A percentile compares a stretch with the other conserved stretches of the same genome.
Evolutionary conservation across 2,888 invertebrate species (phyloP).

Genomic region (Antheraea yamamai): DNA sequence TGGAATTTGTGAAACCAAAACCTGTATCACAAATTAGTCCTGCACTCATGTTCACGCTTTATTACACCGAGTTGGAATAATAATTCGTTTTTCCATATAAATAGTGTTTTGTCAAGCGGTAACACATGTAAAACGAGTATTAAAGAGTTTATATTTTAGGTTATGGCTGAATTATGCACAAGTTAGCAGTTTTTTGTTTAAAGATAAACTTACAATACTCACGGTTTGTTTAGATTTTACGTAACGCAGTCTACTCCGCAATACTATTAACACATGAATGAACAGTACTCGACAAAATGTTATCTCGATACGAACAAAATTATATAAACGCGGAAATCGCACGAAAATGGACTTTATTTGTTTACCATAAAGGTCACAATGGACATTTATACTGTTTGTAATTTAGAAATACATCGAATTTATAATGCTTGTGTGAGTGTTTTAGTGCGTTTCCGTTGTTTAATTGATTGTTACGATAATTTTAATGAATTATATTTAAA

Average conservation of each 20-base stretch:
- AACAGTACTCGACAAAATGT: neutral
- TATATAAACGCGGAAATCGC: neutral
- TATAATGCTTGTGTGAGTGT: slow-evolving; percentile 3
- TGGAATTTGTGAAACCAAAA: too few relatives aligned
- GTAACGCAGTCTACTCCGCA: neutral
- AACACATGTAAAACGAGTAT: too few relatives aligned
- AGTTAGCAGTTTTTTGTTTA: neutral
- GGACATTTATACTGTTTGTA: slow-evolving; percentile 9
- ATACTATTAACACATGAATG: neutral
- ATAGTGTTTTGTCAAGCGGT: too few relatives aligned
- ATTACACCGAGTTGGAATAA: too few relatives aligned
- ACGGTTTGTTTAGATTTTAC: neutral
- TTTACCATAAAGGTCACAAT: neutral
- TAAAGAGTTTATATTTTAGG: too few relatives aligned
- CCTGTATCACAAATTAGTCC: too few relatives aligned
- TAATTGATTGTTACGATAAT: neutral
- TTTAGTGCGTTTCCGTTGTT: slow-evolving; percentile 6
- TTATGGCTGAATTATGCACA: too few relatives aligned
- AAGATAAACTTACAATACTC: neutral
- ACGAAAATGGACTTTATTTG: neutral
- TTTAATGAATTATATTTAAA: too few relatives aligned
- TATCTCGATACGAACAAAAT: neutral
- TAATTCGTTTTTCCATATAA: too few relatives aligned
- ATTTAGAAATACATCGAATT: slow-evolving; percentile 13
- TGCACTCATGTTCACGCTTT: too few relatives aligned